phyloP scores from a whole-genome alignment of 2,113 vertebrate species.

The Rhinolophus sinicus region DNA sequence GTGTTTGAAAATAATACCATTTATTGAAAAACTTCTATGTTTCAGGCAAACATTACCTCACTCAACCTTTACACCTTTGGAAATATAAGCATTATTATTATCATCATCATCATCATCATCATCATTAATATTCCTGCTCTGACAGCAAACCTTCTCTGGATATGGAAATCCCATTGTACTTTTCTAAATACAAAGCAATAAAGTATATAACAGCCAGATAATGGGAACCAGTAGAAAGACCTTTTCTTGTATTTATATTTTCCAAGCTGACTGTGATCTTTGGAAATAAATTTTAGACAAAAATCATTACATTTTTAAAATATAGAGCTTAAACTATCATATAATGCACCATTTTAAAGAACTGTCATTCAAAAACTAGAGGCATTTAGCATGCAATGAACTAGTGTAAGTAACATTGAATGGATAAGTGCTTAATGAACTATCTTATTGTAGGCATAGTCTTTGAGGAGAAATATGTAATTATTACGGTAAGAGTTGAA shows the following conservation, averaged over 20 bases:
- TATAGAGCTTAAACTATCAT: slow-evolving; percentile 18
- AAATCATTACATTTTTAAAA: slow-evolving; percentile 35
- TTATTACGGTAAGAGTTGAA: background rate
- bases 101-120: background rate
- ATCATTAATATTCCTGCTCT: background rate
- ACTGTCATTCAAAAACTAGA: slow-evolving; percentile 38
- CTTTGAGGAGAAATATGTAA: slow-evolving; percentile 8
- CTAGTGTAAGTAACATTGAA: slow-evolving; percentile 51
- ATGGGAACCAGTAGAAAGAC: background rate
- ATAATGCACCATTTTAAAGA: slow-evolving; percentile 21
- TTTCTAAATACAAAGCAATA: slow-evolving; percentile 15
- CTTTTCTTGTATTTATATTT: background rate
- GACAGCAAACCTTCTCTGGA: background rate
- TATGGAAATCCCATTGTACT: background rate
- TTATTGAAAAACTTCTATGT: background rate
- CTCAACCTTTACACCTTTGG: background rate
- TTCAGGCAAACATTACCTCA: background rate
- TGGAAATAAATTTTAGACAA: slow-evolving; percentile 20
- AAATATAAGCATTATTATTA: background rate
- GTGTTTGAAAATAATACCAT: slow-evolving; percentile 16
- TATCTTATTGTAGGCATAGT: slow-evolving; percentile 29
- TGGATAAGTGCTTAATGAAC: slow-evolving; percentile 57
- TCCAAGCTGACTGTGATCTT: background rate
- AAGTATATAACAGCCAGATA: background rate
- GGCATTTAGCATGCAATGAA: slow-evolving; percentile 49